Percentiles rank a stretch among this genome's conserved stretches.
Conservation (phyloP, 1,140 invertebrate species). For the Ceratosolen fusciceps region DNA sequence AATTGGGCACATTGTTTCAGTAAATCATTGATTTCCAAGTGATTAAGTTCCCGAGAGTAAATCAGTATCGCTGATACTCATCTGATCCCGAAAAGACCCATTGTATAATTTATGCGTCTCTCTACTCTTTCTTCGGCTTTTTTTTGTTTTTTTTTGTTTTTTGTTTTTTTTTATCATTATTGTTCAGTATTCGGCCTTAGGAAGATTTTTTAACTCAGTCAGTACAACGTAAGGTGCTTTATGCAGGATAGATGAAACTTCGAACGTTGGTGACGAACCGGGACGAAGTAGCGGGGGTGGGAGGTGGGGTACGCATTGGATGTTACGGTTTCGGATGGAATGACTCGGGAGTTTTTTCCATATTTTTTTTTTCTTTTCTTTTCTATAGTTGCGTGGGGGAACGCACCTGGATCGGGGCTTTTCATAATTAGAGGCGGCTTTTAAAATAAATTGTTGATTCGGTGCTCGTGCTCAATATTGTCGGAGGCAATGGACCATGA, state of each 20-base stretch:
- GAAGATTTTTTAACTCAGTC: too few species aligned
- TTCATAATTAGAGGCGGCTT: not conserved
- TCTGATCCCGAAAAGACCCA: conserved; percentile 5
- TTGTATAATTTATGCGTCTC: conserved; percentile 35
- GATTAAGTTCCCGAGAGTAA: conserved; percentile 22
- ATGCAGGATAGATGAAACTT: too few species aligned
- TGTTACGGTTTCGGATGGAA: conserved; percentile 37
- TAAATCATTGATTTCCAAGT: not conserved
- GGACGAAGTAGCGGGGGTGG: too few species aligned
- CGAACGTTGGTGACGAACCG: too few species aligned
- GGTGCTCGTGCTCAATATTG: too few species aligned
- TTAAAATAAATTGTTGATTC: conserved; percentile 26
- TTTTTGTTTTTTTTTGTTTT: not conserved
- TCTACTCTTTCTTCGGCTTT: not conserved
- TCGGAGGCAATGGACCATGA: not conserved
- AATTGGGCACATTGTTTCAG: not conserved
- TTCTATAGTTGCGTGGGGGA: not conserved
- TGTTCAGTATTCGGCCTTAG: too few species aligned
- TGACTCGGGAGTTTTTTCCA: conserved; percentile 28
- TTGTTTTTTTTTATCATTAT: not conserved
- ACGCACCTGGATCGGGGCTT: not conserved
- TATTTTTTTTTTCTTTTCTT: too few species aligned
- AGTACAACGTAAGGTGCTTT: too few species aligned
- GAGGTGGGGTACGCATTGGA: conserved; percentile 37
- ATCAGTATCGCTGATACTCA: not conserved